These are phyloP conservation scores for Dione juno DNA, from an alignment of 2,888 invertebrate genomes.

Conservation along the genomic window DNA sequence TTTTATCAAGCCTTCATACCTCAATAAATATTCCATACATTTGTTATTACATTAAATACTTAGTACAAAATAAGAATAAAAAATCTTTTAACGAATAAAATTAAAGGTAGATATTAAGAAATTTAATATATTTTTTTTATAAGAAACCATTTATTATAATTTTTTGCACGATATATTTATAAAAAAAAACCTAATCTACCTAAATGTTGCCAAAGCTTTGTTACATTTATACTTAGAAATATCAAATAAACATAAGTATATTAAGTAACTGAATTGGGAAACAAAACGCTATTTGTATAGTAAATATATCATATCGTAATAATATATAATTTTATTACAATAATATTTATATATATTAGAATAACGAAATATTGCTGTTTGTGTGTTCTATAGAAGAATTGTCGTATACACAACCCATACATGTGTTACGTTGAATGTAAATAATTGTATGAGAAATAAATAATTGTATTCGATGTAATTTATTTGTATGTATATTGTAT, in stretches of 20 bases:
- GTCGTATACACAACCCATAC: no score
- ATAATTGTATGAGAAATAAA: not conserved
- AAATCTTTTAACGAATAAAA: not conserved
- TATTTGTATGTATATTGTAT: no score
- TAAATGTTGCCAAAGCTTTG: slow-evolving; percentile 55
- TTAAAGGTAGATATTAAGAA: slow-evolving; percentile 14
- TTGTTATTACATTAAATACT: not conserved
- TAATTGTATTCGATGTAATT: slow-evolving; percentile 7
- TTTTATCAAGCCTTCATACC: slow-evolving; percentile 3
- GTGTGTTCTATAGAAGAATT: not conserved
- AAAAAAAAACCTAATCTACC: slow-evolving; percentile 10
- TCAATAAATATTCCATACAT: slow-evolving; percentile 4
- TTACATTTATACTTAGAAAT: slow-evolving; percentile 43
- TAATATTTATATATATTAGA: slow-evolving; percentile 5
- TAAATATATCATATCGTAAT: slow-evolving; percentile 71
- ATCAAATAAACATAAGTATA: slow-evolving; percentile 46
- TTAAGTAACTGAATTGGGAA: slow-evolving; percentile 67
- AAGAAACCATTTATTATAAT: not conserved
- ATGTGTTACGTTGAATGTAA: not conserved
- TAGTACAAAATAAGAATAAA: slow-evolving; percentile 23
- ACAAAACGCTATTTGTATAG: slow-evolving; percentile 80
- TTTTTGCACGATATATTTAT: slow-evolving; percentile 9
- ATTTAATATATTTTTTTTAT: not conserved
- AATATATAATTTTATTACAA: slow-evolving; percentile 28
- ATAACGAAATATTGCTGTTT: not conserved